Evolutionary conservation across 2,113 vertebrate species (phyloP).

Genomic region (Pleuronectes platessa): DNA sequence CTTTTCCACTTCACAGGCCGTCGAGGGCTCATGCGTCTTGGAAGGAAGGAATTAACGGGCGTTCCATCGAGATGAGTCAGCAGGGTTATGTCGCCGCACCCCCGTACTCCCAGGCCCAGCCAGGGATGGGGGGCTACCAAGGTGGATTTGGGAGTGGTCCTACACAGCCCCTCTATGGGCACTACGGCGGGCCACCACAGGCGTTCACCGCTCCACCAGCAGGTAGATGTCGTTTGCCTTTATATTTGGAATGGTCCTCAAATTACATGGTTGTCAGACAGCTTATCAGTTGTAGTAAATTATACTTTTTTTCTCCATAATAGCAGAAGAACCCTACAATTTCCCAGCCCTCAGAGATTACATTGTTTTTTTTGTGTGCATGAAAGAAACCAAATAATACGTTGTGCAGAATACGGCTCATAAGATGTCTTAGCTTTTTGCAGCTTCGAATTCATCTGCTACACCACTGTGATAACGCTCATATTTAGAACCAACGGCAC

Average conservation of each 20-base stretch:
- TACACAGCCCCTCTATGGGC: constrained; percentile 85
- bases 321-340: not conserved
- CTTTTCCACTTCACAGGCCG: constrained; percentile 39
- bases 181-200: constrained; percentile 85
- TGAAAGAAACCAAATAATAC: too few relatives aligned
- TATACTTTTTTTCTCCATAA: not conserved
- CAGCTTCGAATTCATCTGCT: not conserved
- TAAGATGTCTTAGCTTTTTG: not conserved
- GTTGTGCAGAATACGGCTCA: not conserved
- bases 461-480: too few relatives aligned
- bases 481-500: too few relatives aligned
- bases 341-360: not conserved
- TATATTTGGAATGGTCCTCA: not conserved
- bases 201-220: constrained; percentile 76
- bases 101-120: constrained; percentile 91
- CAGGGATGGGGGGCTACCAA: constrained; percentile 89
- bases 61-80: constrained; percentile 88
- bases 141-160: constrained; percentile 80
- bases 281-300: not conserved
- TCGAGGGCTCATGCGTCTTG: constrained; percentile 49
- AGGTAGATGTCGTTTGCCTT: constrained; percentile 77
- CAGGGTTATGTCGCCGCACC: constrained; percentile 94
- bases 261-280: not conserved
- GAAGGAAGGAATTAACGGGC: constrained; percentile 67
- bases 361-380: not conserved